Percentiles rank a stretch among this genome's conserved stretches.
Conservation (phyloP, 64 coral and sea anemone genomes). For the Hydrozoanthus tunicans region DNA sequence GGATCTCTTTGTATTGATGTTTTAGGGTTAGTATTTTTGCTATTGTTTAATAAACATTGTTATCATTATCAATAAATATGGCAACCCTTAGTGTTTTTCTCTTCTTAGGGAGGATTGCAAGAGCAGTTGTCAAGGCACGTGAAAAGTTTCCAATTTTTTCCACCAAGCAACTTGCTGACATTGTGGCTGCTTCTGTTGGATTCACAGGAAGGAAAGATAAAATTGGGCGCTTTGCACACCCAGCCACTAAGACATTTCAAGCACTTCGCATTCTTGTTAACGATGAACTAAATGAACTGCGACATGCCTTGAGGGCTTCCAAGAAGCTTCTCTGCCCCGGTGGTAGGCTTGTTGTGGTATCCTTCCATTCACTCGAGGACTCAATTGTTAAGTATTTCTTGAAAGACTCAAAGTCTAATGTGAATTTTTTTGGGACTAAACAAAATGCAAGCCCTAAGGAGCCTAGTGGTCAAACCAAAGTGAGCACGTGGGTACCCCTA, state of each 20-base stretch:
- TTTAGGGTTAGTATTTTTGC: not conserved
- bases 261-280: constrained; percentile 90
- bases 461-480: not conserved
- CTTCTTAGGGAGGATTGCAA: constrained; percentile 68
- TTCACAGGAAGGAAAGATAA: constrained; percentile 69
- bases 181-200: constrained; percentile 75
- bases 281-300: constrained; percentile 89
- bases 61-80: not conserved
- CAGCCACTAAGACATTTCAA: constrained; percentile 87
- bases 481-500: constrained; percentile 71
- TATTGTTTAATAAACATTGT: not conserved
- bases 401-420: constrained; percentile 57
- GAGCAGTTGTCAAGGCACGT: constrained; percentile 79
- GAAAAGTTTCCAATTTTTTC: constrained; percentile 74
- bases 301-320: constrained; percentile 71
- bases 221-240: constrained; percentile 73
- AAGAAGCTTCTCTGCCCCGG: constrained; percentile 79
- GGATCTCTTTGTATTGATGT: too few relatives aligned
- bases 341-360: constrained; percentile 81
- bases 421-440: constrained; percentile 52
- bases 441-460: constrained; percentile 24
- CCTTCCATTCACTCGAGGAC: constrained; percentile 86
- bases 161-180: constrained; percentile 76
- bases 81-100: not conserved
- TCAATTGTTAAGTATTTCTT: constrained; percentile 87